Evolutionary conservation across 2,113 vertebrate species (phyloP).

Genomic region (Vombatus ursinus): DNA sequence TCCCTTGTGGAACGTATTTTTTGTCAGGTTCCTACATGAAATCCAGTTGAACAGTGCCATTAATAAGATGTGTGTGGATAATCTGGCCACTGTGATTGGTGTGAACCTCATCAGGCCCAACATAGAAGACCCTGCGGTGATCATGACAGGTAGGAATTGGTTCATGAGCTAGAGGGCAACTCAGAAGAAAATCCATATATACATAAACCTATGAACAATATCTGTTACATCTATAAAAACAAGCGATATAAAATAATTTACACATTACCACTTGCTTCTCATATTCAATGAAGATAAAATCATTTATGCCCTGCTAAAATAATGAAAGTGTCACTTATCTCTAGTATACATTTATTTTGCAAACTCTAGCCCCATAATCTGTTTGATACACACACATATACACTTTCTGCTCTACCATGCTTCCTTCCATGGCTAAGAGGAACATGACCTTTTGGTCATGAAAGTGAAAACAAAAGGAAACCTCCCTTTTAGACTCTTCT

Average conservation of each 20-base stretch:
- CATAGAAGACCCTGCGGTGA: conserved; percentile 92
- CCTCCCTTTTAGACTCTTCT: not conserved
- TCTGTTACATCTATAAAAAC: not conserved
- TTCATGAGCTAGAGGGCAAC: not conserved
- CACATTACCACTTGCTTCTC: not conserved
- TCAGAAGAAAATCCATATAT: not conserved
- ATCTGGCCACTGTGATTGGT: conserved; percentile 96
- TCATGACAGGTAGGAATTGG: conserved; percentile 92
- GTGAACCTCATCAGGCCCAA: conserved; percentile 96
- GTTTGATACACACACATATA: not conserved
- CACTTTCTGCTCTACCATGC: not conserved
- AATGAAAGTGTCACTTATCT: not conserved
- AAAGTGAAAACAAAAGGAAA: not conserved
- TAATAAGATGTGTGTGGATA: conserved; percentile 99
- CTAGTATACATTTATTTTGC: not conserved
- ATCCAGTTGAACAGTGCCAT: conserved; percentile 90
- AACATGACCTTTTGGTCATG: not conserved
- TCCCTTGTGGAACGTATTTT: conserved; percentile 37
- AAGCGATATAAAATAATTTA: not conserved
- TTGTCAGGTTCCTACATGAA: conserved; percentile 92
- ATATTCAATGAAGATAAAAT: not conserved
- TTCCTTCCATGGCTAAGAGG: not conserved
- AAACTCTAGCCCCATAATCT: not conserved
- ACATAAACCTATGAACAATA: not conserved
- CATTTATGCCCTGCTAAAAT: not conserved